These are phyloP conservation scores for Sarcoramphus papa DNA, from an alignment of 2,797 vertebrate genomes.

Conservation along the genomic window DNA sequence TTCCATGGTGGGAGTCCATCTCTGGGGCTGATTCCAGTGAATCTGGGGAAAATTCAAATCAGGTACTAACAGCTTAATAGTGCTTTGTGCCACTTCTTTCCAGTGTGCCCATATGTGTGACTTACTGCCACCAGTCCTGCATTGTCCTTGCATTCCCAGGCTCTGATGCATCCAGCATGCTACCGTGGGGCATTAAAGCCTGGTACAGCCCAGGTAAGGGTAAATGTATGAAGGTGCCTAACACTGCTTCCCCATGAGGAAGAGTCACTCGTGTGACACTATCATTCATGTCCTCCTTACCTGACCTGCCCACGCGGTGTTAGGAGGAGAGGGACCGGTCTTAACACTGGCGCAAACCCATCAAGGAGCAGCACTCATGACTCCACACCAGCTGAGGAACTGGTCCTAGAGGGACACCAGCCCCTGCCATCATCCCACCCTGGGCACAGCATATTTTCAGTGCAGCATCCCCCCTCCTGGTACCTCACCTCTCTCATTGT, in stretches of 20 bases:
- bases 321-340: not conserved
- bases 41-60: not conserved
- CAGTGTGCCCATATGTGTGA: not conserved
- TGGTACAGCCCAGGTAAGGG: not conserved
- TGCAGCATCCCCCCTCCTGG: not conserved
- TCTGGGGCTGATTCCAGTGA: not conserved
- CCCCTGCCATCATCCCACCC: not conserved
- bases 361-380: not conserved
- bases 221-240: not conserved
- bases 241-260: not conserved
- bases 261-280: not conserved
- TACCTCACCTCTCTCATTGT: fast-evolving
- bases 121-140: not conserved
- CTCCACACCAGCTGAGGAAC: not conserved
- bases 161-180: not conserved
- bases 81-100: not conserved
- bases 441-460: not conserved
- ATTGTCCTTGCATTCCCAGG: not conserved
- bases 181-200: not conserved
- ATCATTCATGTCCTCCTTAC: not conserved
- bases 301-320: fast-evolving
- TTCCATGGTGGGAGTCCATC: not conserved
- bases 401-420: not conserved
- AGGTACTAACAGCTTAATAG: not conserved
- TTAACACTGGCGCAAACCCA: not conserved